Base-by-base conservation (phyloP, 2,797 vertebrate genomes). In the Sylvia borin region DNA sequence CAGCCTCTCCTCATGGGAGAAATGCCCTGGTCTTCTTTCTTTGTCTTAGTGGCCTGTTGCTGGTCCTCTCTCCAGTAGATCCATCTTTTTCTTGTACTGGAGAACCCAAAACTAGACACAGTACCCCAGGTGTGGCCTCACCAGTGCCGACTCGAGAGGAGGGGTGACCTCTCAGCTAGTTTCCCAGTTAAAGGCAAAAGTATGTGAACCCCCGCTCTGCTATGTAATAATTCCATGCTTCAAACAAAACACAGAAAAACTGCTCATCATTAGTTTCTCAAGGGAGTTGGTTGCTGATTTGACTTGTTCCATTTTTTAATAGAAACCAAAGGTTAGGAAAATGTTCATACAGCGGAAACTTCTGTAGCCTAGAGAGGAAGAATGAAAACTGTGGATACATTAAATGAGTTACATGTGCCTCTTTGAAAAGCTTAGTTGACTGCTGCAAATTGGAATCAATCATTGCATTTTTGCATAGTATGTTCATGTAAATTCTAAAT, bases 321-420 rank as follows among this genome's bases (percentile, higher is more conserved):
- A 72, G 91, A 75, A 94, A 75, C 51, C 47, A 78, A 62, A 64
- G 36, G 27, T 73, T 88, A 55, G 55, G 55, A 79, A 83, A 78
- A 79, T 76, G 3, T 92, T 86, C 21, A 19, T 80, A 5, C 10
- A 31, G 11, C 60, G 48, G 71, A 55, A 90, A 91, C 11, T 22
- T 32, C n/a, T 73, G 8, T 38, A 73, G 34, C 31, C 38, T 65
- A 21, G 51, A 81, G 45, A 38, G 51, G 34, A 82, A 67, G 64
- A 88, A 51, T 62, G 51, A 54, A 61, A 90, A 38, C 43, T 77
- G 4, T 53, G 54, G 50, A 34, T 92, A 70, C 7, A 7, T 32
- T 79, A 48, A 47, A 73, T 50, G 40, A 64, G 26, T 92, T 87
- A 38, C 0, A 0, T 38, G 29, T 7, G 16, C 14, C 12, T 51